Conservation (phyloP, 2,113 vertebrate species). For the Pristiophorus japonicus region DNA sequence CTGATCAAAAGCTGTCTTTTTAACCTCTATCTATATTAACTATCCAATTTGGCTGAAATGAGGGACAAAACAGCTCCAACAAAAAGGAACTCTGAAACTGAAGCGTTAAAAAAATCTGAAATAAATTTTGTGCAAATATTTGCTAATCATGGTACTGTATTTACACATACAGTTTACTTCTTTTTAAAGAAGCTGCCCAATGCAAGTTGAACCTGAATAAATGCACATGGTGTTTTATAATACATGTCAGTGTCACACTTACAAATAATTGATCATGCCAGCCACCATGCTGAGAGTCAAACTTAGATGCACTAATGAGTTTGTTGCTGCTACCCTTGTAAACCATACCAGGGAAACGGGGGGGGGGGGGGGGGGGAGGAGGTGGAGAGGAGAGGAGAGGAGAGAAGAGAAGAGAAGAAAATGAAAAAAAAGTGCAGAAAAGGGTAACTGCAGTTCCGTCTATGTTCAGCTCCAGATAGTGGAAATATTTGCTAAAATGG, state of each 20-base stretch:
- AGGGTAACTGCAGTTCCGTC: background rate
- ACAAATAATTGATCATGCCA: background rate
- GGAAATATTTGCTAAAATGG: background rate
- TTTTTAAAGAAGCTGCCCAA: background rate
- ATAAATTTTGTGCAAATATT: background rate
- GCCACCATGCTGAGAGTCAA: background rate
- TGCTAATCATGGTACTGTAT: background rate
- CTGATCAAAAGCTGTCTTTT: background rate
- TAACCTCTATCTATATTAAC: background rate
- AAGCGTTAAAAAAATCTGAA: background rate
- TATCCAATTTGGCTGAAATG: background rate
- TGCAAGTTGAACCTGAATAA: background rate
- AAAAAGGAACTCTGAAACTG: background rate
- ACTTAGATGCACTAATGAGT: background rate
- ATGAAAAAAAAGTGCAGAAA: background rate
- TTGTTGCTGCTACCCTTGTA: background rate
- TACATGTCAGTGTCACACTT: background rate
- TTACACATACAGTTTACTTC: background rate
- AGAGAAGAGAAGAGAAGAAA: background rate
- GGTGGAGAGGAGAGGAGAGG: too few relatives aligned
- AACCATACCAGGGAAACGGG: background rate
- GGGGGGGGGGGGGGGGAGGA: too few relatives aligned
- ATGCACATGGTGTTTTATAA: background rate
- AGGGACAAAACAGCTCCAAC: background rate
- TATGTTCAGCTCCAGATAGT: too few relatives aligned